Conservation (phyloP, 2,113 vertebrate species). For the Nanorana parkeri region DNA sequence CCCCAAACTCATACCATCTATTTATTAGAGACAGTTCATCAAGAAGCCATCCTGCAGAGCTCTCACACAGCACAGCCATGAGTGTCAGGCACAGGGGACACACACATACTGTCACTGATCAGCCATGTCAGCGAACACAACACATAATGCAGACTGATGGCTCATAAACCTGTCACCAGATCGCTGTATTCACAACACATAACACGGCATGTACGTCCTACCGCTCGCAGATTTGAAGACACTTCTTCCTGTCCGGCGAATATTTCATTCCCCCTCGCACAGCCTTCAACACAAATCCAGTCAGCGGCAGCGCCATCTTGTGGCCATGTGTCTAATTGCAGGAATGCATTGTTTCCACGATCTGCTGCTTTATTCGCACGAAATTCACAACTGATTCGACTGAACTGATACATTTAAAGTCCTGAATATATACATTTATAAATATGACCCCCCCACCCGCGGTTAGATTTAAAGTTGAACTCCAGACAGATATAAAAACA, state of each 20-base stretch:
- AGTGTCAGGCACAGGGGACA: fast-evolving
- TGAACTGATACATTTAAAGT: too few relatives aligned
- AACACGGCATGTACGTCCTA: neutral
- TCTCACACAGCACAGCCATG: conserved; percentile 78
- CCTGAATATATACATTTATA: too few relatives aligned
- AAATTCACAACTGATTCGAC: too few relatives aligned
- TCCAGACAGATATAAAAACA: too few relatives aligned
- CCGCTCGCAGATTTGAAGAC: neutral
- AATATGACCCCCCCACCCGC: too few relatives aligned
- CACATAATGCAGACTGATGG: too few relatives aligned
- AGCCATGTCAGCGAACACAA: neutral
- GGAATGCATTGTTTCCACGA: neutral
- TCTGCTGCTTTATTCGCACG: neutral
- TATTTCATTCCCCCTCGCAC: neutral
- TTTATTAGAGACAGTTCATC: conserved; percentile 82
- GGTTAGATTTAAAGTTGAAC: too few relatives aligned
- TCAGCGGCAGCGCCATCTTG: neutral
- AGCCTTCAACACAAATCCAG: neutral
- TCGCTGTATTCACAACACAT: too few relatives aligned
- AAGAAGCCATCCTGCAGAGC: conserved; percentile 78
- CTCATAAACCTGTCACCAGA: too few relatives aligned
- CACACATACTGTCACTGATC: neutral
- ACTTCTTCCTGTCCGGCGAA: conserved; percentile 3
- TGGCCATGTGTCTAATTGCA: neutral
- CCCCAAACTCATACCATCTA: conserved; percentile 51